These are phyloP conservation scores for Trachymyrmex cornetzi DNA, from an alignment of 1,140 invertebrate species.

Conservation along the genomic window DNA sequence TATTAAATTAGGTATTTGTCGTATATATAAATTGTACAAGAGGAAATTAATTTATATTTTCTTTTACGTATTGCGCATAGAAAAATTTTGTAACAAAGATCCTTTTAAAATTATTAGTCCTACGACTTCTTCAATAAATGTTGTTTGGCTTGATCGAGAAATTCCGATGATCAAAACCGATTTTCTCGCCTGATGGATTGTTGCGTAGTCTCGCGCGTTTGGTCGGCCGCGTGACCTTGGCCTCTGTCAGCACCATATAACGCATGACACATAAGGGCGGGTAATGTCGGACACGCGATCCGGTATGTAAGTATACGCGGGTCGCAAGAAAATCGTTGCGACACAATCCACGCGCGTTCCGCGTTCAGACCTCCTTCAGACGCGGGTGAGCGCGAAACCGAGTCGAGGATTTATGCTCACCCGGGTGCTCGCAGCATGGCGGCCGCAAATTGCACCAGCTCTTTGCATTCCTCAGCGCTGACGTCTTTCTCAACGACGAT, in stretches of 20 bases:
- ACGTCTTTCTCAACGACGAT: conserved; percentile 19
- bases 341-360: conserved; percentile 67
- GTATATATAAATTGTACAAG: neutral
- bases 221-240: conserved; percentile 64
- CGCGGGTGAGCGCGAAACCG: neutral
- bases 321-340: conserved; percentile 71
- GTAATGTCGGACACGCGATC: conserved; percentile 72
- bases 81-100: neutral
- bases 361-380: conserved; percentile 57
- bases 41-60: neutral
- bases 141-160: neutral
- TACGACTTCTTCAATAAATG: neutral
- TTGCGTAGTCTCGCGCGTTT: conserved; percentile 22
- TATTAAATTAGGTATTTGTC: neutral
- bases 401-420: conserved; percentile 51
- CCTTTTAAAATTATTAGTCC: neutral
- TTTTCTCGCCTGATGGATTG: neutral
- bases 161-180: neutral
- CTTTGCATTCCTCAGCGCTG: conserved; percentile 56
- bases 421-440: neutral
- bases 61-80: neutral
- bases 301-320: conserved; percentile 57
- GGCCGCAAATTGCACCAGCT: conserved; percentile 65
- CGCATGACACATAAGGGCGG: conserved; percentile 66
- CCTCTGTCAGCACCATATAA: conserved; percentile 69